Evolutionary conservation across 2,797 vertebrate genomes (phyloP).

Genomic region (Chromis chromis): DNA sequence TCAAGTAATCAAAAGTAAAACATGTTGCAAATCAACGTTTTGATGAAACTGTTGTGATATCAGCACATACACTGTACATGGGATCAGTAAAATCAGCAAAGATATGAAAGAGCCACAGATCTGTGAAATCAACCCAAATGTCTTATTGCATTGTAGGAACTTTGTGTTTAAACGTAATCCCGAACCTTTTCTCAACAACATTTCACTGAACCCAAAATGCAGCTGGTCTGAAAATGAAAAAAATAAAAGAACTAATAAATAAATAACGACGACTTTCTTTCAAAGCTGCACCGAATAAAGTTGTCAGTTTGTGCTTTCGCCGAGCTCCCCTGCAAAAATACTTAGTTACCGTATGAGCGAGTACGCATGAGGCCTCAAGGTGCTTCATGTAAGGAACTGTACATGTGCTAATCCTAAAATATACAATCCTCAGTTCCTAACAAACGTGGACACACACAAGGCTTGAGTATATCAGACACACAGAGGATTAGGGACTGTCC

Average conservation of each 20-base stretch:
- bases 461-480: conserved; percentile 22
- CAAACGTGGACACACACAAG: conserved; percentile 29
- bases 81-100: neutral
- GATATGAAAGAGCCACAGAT: neutral
- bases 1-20: conserved; percentile 16
- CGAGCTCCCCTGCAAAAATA: conserved; percentile 38
- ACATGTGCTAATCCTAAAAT: conserved; percentile 61
- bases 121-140: neutral
- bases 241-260: conserved; percentile 40
- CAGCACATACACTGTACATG: neutral
- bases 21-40: conserved; percentile 10
- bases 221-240: neutral
- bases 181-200: neutral
- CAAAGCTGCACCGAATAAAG: conserved; percentile 44
- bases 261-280: conserved; percentile 41
- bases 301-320: conserved; percentile 71
- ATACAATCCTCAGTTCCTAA: conserved; percentile 34
- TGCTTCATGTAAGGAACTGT: conserved; percentile 51
- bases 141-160: conserved; percentile 17
- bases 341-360: conserved; percentile 22
- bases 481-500: neutral
- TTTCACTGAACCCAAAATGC: neutral
- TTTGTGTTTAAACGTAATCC: conserved; percentile 6
- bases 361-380: conserved; percentile 36
- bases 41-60: conserved; percentile 12